Base-by-base conservation (phyloP, 2,888 invertebrate genomes). In the Timema cristinae region DNA sequence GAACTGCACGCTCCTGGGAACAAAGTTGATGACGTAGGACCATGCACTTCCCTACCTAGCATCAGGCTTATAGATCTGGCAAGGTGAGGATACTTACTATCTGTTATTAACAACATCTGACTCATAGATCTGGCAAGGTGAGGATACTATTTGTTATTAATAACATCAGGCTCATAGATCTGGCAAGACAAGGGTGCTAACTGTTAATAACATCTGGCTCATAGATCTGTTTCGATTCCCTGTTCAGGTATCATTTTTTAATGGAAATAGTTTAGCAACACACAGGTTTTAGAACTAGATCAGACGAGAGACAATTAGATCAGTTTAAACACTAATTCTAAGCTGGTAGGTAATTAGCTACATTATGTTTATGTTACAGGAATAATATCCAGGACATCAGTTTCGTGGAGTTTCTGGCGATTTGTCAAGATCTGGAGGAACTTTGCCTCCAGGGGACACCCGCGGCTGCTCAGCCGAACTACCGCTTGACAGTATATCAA, bases 1-100 rank as follows among this genome's bases (percentile, higher is more conserved):
- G 88, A 88, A 71, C 81, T 91, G 11, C 83, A 88, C 76, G 90
- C 90, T 0, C 84, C 87, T 63, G 86, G 86, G 67, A 91, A 91
- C 79, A 83, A 83, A 70, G 84, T 91, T 10, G 85, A 84, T 70
- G 87, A 90, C 73, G 81, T 90, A 66, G 86, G 87, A 61, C 87
- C 89, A 0, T 83, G 90, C 72, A 85, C 87, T 0, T 88, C 87
- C 32, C 80, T 91, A 48, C 75, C 80, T 0, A 75, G 83, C 52
- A 78, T 88, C 7, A 81, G 81, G 74, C 79, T 82, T 13, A 76
- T 88, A 1, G 85, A 86, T 79, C 78, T 84, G 5, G 76, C 78
- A 75, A 80, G 80, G 85, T 84, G 77, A 78, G 67, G 13, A 0
- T 54, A n/a, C n/a, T 52, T 52, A n/a, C 32, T 32, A 32, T 2